Base-by-base conservation (phyloP, 2,888 invertebrate species). In the Sepioteuthis lessoniana region DNA sequence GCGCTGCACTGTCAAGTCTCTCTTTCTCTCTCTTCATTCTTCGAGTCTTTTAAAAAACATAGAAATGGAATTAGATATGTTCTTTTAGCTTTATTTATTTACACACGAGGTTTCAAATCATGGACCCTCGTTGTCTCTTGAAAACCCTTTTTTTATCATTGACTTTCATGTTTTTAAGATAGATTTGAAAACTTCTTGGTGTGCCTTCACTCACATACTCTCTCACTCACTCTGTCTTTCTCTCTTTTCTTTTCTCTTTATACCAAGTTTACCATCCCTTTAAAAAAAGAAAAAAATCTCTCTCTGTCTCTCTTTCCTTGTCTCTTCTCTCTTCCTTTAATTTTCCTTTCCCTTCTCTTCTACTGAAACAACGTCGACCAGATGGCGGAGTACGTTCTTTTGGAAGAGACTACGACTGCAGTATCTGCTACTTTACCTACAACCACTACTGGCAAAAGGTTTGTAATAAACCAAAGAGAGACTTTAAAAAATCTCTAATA, bases 241-340 rank as follows among this genome's bases (percentile, higher is more conserved):
- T n/a, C 76, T 16, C n/a, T n/a, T n/a, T n/a, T 16, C 10, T 16
- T 13, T n/a, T 76, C n/a, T 76, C n/a, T 76, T 13, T 35, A 16
- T 76, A 76, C n/a, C 76, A 76, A 76, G 76, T 76, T 76, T 76
- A 76, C n/a, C 76, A n/a, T n/a, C 76, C n/a, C n/a, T n/a, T n/a
- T n/a, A n/a, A n/a, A n/a, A n/a, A n/a, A n/a, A n/a, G n/a, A n/a
- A n/a, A n/a, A n/a, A n/a, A n/a, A n/a, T n/a, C 13, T 13, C 16
- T 13, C 0, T 13, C n/a, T n/a, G 21, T 76, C 4, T 76, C n/a
- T 76, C n/a, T 35, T 35, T 16, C 13, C 16, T 10, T 76, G 16
- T 76, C 13, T 28, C n/a, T 76, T 5, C 31, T 31, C 31, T 19
- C n/a, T 19, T n/a, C 76, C n/a, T 76, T 16, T n/a, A 16, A 16